Evolutionary conservation across 2,888 invertebrate species (phyloP), one percentile per base, ranked within the genome.

Genomic region (Netelia fuscicornis): DNA sequence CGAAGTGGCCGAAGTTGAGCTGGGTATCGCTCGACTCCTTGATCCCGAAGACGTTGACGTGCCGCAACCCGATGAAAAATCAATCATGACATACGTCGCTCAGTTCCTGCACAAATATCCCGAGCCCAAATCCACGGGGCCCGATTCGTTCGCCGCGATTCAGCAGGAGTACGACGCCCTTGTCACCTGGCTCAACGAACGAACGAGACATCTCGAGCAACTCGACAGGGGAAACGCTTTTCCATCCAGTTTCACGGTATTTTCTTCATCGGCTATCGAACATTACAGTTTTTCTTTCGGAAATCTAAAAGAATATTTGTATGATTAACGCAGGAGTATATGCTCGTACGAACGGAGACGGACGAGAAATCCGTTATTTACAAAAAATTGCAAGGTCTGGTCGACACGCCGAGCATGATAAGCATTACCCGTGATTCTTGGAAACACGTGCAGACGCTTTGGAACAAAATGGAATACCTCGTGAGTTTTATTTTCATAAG

Each of bases 71-170:
- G 99, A 99, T 94, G 99, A 99, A 94, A 97, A 98, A 94, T 98
- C 98, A 86, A 98, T 99, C 90, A 99, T 99, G 99, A 99, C 99
- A 44, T 99, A 99, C 94, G 98, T 99, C 86, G 98, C 99, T 58
- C 99, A 99, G 95, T 99, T 99, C 94, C 95, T 99, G 92, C 98
- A 99, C 94, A 98, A 98, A 94, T 98, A 98, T 94, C 98, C 98
- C 67, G 98, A 98, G 95, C 97, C 98, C 72, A 97, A 96, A 94
- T 96, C 96, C 88, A 96, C 96, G 84, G 96, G 96, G 86, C 95
- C 96, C 23, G 96, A 96, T 92, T 96, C 97, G 82, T 96, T 97
- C 89, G 96, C 97, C 88, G 96, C 97, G 88, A 95, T 97, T 83
- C 97, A 98, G 93, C 96, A 96, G 90, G 97, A 98, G 94, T 97